These are phyloP conservation scores for Catharus ustulatus DNA, from an alignment of 2,797 vertebrate species.

Conservation along the genomic window DNA sequence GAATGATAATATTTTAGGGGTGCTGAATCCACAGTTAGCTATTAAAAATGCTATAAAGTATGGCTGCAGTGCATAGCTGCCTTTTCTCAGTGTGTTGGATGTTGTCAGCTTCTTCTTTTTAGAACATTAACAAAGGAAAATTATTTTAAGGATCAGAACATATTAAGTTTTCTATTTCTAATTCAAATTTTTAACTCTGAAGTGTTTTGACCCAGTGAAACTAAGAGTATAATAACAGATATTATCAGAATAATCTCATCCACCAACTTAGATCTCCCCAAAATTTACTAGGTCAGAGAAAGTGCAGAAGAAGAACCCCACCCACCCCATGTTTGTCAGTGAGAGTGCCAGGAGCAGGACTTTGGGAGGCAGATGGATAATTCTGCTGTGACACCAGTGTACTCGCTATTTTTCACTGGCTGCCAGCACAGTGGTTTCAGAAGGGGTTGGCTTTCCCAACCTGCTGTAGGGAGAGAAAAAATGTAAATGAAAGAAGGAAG, in stretches of 20 bases:
- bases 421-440: not conserved
- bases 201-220: not conserved
- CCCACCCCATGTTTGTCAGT: not conserved
- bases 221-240: not conserved
- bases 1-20: not conserved
- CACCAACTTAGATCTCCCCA: not conserved
- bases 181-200: not conserved
- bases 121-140: not conserved
- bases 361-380: not conserved
- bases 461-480: not conserved
- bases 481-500: not conserved
- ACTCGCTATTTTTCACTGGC: not conserved
- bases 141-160: not conserved
- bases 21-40: not conserved
- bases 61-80: not conserved
- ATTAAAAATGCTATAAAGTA: not conserved
- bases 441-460: not conserved
- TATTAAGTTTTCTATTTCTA: not conserved
- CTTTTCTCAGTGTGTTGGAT: not conserved
- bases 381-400: too few relatives aligned
- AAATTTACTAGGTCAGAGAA: not conserved
- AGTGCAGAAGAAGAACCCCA: not conserved
- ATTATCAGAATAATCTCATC: not conserved
- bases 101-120: not conserved
- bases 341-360: not conserved